Evolutionary conservation across 2,888 invertebrate species (phyloP).

Genomic region (Hirtodrosophila duncani): DNA sequence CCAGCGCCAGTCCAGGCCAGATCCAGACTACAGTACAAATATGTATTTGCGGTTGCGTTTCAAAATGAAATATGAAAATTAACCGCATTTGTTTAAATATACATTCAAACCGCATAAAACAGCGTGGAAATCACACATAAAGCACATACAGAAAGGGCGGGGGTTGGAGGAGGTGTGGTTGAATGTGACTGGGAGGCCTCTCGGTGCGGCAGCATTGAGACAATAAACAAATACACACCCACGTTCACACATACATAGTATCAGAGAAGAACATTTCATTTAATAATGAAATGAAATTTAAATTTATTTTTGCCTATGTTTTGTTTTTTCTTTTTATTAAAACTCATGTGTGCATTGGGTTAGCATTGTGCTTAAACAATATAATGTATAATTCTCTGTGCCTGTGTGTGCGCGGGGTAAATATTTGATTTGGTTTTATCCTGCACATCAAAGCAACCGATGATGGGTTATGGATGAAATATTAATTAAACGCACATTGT

Average conservation of each 20-base stretch:
- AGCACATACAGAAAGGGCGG: no score
- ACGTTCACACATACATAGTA: constrained; percentile 20
- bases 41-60: constrained; percentile 57
- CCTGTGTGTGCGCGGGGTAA: constrained; percentile 31
- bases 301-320: constrained; percentile 72
- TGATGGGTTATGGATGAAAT: constrained; percentile 43
- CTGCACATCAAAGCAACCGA: constrained; percentile 57
- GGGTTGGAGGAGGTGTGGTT: no score
- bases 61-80: constrained; percentile 73
- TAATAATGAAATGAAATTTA: constrained; percentile 72
- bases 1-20: constrained; percentile 25
- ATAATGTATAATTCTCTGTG: constrained; percentile 5
- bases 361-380: constrained; percentile 52
- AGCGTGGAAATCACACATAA: constrained; percentile 31
- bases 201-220: constrained; percentile 28
- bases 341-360: constrained; percentile 71
- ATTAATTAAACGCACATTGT: constrained; percentile 62
- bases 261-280: constrained; percentile 64
- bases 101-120: constrained; percentile 54
- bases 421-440: constrained; percentile 68
- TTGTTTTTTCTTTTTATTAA: constrained; percentile 66
- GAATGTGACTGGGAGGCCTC: no score
- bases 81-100: constrained; percentile 74
- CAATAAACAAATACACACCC: constrained; percentile 62
- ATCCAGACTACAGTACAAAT: constrained; percentile 22